These are phyloP conservation scores for Nothoprocta pentlandii DNA, from an alignment of 2,113 vertebrate species.

Conservation along the genomic window DNA sequence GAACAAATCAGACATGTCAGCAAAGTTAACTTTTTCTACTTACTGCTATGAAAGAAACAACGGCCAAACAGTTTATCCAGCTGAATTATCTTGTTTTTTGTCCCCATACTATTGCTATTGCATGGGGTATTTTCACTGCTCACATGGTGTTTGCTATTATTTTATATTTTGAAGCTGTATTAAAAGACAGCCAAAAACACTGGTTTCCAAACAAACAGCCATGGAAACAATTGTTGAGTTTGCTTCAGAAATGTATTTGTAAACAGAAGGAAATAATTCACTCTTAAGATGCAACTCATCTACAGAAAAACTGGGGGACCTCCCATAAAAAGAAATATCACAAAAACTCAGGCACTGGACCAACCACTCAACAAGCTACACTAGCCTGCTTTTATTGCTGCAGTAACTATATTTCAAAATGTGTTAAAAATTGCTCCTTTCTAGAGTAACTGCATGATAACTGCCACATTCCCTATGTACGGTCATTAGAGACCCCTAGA, in stretches of 20 bases:
- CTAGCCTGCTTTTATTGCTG: not conserved
- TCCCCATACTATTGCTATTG: not conserved
- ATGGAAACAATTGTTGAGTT: constrained; percentile 57
- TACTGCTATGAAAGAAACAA: not conserved
- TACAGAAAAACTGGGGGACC: not conserved
- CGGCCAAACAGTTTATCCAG: not conserved
- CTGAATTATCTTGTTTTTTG: not conserved
- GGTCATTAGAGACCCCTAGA: not conserved
- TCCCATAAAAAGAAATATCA: not conserved
- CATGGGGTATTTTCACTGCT: not conserved
- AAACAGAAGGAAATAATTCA: constrained; percentile 52
- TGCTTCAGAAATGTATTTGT: constrained; percentile 37
- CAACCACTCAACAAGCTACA: not conserved
- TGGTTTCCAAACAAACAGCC: constrained; percentile 35
- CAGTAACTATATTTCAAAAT: not conserved
- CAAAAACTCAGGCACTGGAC: not conserved
- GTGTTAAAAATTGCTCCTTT: not conserved
- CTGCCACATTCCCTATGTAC: not conserved
- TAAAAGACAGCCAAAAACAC: constrained; percentile 46
- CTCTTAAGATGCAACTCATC: constrained; percentile 19
- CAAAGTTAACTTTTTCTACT: not conserved
- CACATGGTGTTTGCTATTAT: not conserved
- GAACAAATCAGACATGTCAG: not conserved
- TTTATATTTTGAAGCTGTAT: constrained; percentile 24
- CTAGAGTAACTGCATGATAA: not conserved